Conservation (phyloP, 2,797 vertebrate genomes). For the Hypotaenidia philippensis region DNA sequence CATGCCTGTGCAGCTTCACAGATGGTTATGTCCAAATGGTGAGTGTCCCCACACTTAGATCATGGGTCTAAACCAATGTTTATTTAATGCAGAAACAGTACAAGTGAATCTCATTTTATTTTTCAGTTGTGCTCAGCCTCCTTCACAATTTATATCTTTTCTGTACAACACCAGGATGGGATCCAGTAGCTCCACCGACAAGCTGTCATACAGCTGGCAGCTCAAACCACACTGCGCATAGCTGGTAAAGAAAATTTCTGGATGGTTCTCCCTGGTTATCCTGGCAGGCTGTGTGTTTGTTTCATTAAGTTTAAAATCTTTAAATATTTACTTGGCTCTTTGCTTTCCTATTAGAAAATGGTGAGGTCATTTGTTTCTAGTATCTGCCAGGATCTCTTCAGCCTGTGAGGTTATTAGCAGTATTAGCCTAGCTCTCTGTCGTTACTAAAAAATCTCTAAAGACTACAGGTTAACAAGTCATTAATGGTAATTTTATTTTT, state of each 20-base stretch:
- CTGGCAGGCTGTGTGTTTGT: background rate
- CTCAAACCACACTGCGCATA: rapidly evolving
- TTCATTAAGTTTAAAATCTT: background rate
- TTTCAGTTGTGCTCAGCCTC: background rate
- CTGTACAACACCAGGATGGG: background rate
- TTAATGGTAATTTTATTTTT: background rate
- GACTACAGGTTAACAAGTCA: background rate
- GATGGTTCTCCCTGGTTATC: background rate
- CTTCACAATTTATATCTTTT: background rate
- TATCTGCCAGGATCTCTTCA: background rate
- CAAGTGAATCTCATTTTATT: background rate
- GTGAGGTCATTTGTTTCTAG: background rate
- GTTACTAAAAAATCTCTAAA: background rate
- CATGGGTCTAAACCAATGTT: background rate
- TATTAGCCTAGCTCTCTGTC: background rate
- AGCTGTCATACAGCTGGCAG: background rate
- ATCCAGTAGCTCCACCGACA: background rate
- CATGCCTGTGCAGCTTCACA: rapidly evolving
- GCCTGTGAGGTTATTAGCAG: background rate
- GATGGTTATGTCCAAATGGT: background rate
- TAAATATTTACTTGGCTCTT: conserved; percentile 12
- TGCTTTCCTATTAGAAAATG: background rate
- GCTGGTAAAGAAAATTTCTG: background rate
- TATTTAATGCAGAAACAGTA: background rate
- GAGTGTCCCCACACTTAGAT: background rate